Evolutionary conservation across 2,797 vertebrate genomes (phyloP).

Genomic region (Cuculus canorus): DNA sequence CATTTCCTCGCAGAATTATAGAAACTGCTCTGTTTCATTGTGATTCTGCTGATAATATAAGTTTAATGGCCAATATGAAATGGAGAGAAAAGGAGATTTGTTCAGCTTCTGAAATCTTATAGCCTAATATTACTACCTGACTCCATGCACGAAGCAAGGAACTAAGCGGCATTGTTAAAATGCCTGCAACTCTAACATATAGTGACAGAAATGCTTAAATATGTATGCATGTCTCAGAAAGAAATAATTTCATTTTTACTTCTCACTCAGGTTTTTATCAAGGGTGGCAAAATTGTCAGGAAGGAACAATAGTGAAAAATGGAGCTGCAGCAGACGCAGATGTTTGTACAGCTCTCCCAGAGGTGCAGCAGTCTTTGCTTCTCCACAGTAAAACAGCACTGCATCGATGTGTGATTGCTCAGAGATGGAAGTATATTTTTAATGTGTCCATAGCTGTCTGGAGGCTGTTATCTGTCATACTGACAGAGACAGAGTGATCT

Average conservation of each 20-base stretch:
- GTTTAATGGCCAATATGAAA: conserved; percentile 21
- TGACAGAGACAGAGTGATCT: conserved; percentile 21
- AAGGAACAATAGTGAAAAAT: conserved; percentile 8
- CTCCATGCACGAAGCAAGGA: neutral
- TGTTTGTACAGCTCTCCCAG: conserved; percentile 8
- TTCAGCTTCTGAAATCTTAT: conserved; percentile 11
- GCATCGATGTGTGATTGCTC: neutral
- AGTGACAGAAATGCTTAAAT: conserved; percentile 68
- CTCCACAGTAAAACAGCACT: neutral
- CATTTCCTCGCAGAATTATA: conserved; percentile 40
- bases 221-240: conserved; percentile 53
- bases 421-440: neutral
- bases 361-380: neutral
- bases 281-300: conserved; percentile 40
- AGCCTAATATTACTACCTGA: neutral
- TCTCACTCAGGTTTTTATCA: conserved; percentile 46
- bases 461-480: neutral
- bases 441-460: conserved; percentile 10
- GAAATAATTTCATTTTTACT: conserved; percentile 44
- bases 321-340: neutral
- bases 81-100: conserved; percentile 2
- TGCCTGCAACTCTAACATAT: conserved; percentile 22
- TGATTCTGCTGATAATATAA: conserved; percentile 11
- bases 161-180: neutral
- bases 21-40: conserved; percentile 11